phyloP scores from a whole-genome alignment of 1,140 invertebrate genomes.

The Drosophila obscura region DNA sequence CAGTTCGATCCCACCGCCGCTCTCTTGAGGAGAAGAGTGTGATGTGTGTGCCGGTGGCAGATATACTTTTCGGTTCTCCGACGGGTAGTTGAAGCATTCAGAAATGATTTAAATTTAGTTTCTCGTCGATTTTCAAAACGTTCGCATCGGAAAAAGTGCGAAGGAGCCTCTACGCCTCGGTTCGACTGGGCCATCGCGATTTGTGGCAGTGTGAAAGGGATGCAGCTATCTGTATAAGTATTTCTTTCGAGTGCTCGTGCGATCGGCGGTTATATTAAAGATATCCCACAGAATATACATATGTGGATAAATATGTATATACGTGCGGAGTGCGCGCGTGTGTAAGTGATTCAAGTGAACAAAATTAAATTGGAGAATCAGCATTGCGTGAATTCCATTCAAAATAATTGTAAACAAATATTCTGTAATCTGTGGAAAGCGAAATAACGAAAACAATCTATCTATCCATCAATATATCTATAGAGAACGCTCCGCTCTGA shows the following conservation, averaged over 20 bases:
- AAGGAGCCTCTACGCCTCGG: constrained; percentile 27
- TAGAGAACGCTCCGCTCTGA: constrained; percentile 29
- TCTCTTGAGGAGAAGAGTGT: constrained; percentile 29
- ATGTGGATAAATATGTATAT: constrained; percentile 32
- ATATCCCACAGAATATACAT: constrained; percentile 21
- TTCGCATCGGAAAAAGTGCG: constrained; percentile 59
- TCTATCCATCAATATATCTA: constrained; percentile 19
- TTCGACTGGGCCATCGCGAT: constrained; percentile 45
- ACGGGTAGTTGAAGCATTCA: constrained; percentile 67
- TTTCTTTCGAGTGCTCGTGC: constrained; percentile 74
- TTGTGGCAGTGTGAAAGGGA: constrained; percentile 71
- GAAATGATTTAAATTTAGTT: constrained; percentile 78
- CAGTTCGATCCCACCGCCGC: background rate
- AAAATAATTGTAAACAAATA: constrained; percentile 69
- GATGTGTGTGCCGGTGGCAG: background rate
- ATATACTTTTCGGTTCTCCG: constrained; percentile 19
- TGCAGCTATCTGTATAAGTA: constrained; percentile 72
- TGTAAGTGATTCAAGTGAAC: constrained; percentile 47
- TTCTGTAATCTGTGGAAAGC: constrained; percentile 34
- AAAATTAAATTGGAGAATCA: constrained; percentile 51
- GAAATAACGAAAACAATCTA: constrained; percentile 14
- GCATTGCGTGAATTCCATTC: constrained; percentile 23
- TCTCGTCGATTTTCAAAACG: constrained; percentile 75
- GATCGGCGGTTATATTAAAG: constrained; percentile 73
- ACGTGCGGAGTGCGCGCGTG: constrained; percentile 19